Evolutionary conservation across 2,888 invertebrate genomes (phyloP).

Genomic region (Drosophila leonis): DNA sequence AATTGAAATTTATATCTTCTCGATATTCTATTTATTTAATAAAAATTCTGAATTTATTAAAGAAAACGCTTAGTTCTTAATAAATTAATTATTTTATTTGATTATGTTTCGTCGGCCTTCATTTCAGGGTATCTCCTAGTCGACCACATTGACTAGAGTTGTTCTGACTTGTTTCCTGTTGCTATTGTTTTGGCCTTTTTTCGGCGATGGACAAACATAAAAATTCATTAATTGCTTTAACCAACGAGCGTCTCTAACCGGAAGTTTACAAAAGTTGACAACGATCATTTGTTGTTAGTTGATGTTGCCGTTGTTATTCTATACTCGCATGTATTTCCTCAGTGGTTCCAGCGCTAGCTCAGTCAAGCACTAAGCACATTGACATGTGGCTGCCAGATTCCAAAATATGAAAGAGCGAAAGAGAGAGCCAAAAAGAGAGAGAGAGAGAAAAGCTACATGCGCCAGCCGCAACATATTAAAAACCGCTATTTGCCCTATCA

Average conservation of each 20-base stretch:
- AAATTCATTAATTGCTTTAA: conserved; percentile 68
- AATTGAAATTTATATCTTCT: too few species aligned
- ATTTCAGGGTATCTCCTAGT: too few species aligned
- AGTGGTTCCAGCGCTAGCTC: conserved; percentile 42
- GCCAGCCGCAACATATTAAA: too few species aligned
- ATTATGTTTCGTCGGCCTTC: too few species aligned
- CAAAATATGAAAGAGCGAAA: conserved; percentile 36
- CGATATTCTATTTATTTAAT: too few species aligned
- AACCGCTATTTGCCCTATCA: conserved; percentile 40
- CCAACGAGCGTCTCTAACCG: conserved; percentile 67
- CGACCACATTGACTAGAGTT: too few species aligned
- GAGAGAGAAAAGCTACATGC: conserved; percentile 50
- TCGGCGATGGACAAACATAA: conserved; percentile 50
- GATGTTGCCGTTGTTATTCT: conserved; percentile 50
- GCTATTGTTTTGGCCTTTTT: conserved; percentile 16
- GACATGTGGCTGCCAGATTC: conserved; percentile 70
- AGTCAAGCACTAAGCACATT: conserved; percentile 77
- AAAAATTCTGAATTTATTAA: too few species aligned
- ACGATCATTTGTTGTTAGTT: conserved; percentile 68
- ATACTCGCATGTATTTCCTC: conserved; percentile 44
- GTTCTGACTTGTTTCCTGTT: conserved; percentile 11
- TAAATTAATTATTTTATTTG: too few species aligned
- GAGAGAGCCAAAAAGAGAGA: conserved; percentile 15
- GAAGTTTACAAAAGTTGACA: conserved; percentile 78
- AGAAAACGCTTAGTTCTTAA: too few species aligned